Evolutionary conservation across 2,888 invertebrate genomes (phyloP), one percentile per base, ranked within the genome.

Genomic region (Coenonympha arcania): DNA sequence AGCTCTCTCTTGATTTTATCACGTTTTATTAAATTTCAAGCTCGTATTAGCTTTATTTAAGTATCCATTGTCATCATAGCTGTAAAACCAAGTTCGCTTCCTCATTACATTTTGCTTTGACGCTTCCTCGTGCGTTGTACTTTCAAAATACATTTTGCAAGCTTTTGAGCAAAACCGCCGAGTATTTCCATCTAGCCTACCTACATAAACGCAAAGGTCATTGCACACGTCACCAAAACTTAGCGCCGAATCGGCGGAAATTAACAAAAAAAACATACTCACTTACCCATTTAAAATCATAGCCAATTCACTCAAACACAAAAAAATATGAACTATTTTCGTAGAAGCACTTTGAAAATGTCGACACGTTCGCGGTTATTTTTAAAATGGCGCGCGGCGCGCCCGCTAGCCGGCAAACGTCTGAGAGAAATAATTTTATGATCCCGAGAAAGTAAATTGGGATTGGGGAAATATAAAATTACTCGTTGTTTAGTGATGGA

Each of bases 271-370:
- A 62, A 58, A 61, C 24, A 68, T 75, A 77, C 75, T 75, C 60
- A 83, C 83, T 82, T 65, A 83, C 82, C 82, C 62, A 64, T 73
- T 71, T 65, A 83, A 77, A 68, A 83, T 78, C 82, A 83, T 82
- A 58, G 60, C 73, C 68, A 68, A 65, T 53, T 30, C 59, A 56
- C 60, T 62, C 64, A 64, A 61, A 62, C 59, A 63, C 67, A 63
- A 57, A 61, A 65, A 67, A n/a, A n/a, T n/a, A 60, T 52, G 57
- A 62, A 62, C 59, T 65, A 62, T 60, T 58, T 59, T 55, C 57
- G 51, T 50, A 58, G 58, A 54, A 50, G 55, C 62, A 60, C 64
- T 55, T 30, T 45, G 26, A 28, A 31, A 18, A 34, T 18, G 50
- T 56, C 53, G 58, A 45, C 30, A 20, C 40, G 19, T 22, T 24